Evolutionary conservation across 2,797 vertebrate genomes (phyloP), one percentile per base, ranked within the genome.

Genomic region (Selene dorsalis): DNA sequence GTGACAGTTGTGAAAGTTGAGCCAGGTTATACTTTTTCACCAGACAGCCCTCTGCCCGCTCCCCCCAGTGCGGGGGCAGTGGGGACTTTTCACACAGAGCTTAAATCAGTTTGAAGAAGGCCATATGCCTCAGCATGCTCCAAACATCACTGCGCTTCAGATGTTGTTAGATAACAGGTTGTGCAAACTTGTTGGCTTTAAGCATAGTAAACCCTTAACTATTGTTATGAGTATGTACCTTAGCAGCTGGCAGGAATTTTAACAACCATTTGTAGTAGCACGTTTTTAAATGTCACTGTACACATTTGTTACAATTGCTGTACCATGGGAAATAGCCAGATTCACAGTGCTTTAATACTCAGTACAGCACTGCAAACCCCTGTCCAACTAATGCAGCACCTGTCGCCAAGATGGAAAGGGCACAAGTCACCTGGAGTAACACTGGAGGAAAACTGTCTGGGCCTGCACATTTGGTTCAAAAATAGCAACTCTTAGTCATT

Each of bases 401-500:
- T 85, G 81, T 82, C 64, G 35, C 52, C 66, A 65, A 70, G 79
- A 83, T 79, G 69, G 73, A 88, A 87, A 89, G 80, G 81, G 65
- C 80, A 85, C 66, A 61, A 58, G 71, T 79, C 81, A 82, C 76
- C 77, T 71, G 41, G 57, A 87, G 80, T 82, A 86, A 65, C 77
- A 78, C 82, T 45, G 57, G 60, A 85, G 77, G 73, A 87, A 76
- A 59, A 75, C 79, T 73, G 74, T 86, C 87, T 84, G 80, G 63
- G 52, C 80, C 78, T 57, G 80, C 86, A 77, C 75, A 73, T 88
- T 79, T 69, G 57, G 30, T 86, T 79, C 77, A 81, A 75, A 89
- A 90, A 92, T 84, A 90, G 84, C 78, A 82, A 56, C 65, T 39
- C 75, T 70, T 79, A 85, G 82, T 90, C 88, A 85, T 75, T 63